Evolutionary conservation across 23 tunicate species (phyloP).

Genomic region (Halocynthia roretzi): DNA sequence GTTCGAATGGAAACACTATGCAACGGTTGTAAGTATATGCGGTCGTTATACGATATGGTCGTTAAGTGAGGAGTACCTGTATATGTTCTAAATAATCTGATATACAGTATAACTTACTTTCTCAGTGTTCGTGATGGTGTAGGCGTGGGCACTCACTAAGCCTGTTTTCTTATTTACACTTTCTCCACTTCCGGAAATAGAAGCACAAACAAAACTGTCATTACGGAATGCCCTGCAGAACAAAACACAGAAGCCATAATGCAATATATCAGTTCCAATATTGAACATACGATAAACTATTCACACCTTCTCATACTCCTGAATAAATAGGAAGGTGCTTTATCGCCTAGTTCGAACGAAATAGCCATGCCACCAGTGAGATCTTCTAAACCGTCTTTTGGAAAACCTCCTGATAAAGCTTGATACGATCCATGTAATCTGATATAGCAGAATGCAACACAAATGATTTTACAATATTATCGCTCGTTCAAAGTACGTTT

Average conservation of each 20-base stretch:
- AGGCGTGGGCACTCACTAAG: constrained; percentile 77
- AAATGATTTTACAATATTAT: too few species aligned
- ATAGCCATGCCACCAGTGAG: constrained; percentile 90
- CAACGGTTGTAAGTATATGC: too few species aligned
- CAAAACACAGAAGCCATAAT: background rate
- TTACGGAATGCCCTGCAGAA: constrained; percentile 56
- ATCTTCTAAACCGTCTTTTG: constrained; percentile 89
- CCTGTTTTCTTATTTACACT: constrained; percentile 39
- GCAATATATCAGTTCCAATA: background rate
- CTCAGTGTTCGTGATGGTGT: constrained; percentile 39
- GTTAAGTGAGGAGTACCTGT: too few species aligned
- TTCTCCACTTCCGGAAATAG: constrained; percentile 16
- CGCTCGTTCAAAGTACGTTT: too few species aligned
- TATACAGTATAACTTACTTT: constrained; percentile 27
- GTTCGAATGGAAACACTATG: too few species aligned
- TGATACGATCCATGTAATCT: constrained; percentile 77
- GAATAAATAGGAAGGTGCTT: constrained; percentile 49
- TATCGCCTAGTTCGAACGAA: constrained; percentile 28
- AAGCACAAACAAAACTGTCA: constrained; percentile 43
- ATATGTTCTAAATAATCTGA: background rate
- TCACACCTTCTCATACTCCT: constrained; percentile 11
- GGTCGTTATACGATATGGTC: too few species aligned
- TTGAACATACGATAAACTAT: constrained; percentile 4
- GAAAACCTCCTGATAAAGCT: constrained; percentile 71
- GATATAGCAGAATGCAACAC: background rate